Evolutionary conservation across 2,888 invertebrate species (phyloP).

Genomic region (Fragum sueziense): DNA sequence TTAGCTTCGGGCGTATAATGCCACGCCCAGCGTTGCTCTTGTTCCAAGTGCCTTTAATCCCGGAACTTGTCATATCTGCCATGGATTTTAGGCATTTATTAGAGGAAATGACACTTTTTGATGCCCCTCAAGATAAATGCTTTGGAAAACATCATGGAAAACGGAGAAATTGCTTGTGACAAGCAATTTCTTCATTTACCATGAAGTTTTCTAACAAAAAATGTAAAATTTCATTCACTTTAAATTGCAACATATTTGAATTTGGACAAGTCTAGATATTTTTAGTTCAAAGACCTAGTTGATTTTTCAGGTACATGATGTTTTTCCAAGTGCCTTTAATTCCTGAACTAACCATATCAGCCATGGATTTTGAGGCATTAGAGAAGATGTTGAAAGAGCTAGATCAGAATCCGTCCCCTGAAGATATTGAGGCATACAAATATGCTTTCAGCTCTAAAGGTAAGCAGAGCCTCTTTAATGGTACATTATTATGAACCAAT

Average conservation of each 20-base stretch:
- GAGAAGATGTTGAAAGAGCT: slow-evolving; percentile 64
- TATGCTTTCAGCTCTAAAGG: slow-evolving; percentile 86
- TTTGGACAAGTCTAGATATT: background rate
- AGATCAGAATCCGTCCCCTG: slow-evolving; percentile 78
- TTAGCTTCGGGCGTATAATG: no score
- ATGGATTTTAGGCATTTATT: slow-evolving; percentile 87
- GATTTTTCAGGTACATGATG: slow-evolving; percentile 75
- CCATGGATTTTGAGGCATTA: slow-evolving; percentile 86
- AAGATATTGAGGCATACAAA: slow-evolving; percentile 89
- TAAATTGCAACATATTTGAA: background rate
- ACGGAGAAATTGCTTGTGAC: no score
- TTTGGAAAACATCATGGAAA: no score
- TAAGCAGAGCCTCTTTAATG: slow-evolving; percentile 64
- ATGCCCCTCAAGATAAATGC: no score
- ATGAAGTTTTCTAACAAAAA: no score
- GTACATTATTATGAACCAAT: background rate
- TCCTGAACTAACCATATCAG: slow-evolving; percentile 87
- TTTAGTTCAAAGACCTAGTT: background rate
- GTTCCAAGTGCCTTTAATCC: slow-evolving; percentile 80
- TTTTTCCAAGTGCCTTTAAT: slow-evolving; percentile 74
- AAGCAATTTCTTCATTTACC: no score
- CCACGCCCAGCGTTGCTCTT: no score
- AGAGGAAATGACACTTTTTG: no score
- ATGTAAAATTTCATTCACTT: background rate
- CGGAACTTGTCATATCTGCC: slow-evolving; percentile 87